These are phyloP conservation scores for Lacerta viridis DNA, from an alignment of 2,797 vertebrate species.

Conservation along the genomic window DNA sequence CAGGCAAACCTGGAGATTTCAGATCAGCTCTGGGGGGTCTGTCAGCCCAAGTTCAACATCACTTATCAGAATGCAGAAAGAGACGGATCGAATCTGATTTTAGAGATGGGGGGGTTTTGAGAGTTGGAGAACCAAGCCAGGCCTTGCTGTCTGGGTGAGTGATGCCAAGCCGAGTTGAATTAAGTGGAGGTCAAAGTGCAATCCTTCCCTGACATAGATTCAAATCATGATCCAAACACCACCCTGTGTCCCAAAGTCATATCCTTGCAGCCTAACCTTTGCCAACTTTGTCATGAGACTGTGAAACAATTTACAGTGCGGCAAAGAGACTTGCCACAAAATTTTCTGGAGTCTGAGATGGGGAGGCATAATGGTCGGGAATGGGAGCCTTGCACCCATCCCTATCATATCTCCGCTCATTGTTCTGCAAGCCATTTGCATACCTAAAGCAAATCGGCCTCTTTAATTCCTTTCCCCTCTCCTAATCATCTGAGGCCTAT, in stretches of 20 bases:
- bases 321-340: slow-evolving; percentile 69
- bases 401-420: slow-evolving; percentile 80
- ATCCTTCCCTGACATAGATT: slow-evolving; percentile 44
- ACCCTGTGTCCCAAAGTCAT: background rate
- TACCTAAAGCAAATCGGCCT: slow-evolving; percentile 91
- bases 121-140: slow-evolving; percentile 4
- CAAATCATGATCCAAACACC: background rate
- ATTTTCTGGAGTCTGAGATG: slow-evolving; percentile 61
- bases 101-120: background rate
- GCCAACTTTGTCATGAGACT: slow-evolving; percentile 71
- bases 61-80: background rate
- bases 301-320: slow-evolving; percentile 72
- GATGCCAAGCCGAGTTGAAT: slow-evolving; percentile 65
- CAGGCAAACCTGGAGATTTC: too few species aligned
- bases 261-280: slow-evolving; percentile 58
- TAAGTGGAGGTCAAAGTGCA: slow-evolving; percentile 59
- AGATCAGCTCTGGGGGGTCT: background rate
- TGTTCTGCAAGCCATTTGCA: slow-evolving; percentile 89
- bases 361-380: slow-evolving; percentile 57
- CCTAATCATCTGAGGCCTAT: slow-evolving; percentile 93
- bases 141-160: background rate
- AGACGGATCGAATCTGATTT: background rate
- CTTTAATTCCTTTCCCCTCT: slow-evolving; percentile 89
- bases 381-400: slow-evolving; percentile 70
- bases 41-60: too few species aligned